Evolutionary conservation across 2,113 vertebrate species (phyloP).

Genomic region (Kryptolebias marmoratus): DNA sequence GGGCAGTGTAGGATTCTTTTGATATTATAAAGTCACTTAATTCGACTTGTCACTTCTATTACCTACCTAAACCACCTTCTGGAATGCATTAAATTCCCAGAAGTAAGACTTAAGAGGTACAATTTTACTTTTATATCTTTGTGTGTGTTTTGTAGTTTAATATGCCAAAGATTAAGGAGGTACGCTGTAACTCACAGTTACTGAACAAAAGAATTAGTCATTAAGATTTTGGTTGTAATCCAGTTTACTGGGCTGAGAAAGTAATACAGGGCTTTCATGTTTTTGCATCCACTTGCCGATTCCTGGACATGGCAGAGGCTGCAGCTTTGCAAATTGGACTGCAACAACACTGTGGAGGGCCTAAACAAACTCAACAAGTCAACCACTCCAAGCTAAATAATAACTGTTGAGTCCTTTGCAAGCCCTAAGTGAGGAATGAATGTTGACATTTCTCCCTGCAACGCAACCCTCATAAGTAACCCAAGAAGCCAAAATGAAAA

Average conservation of each 20-base stretch:
- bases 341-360: constrained; percentile 33
- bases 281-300: constrained; percentile 1
- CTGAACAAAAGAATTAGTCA: not conserved
- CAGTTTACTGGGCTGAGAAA: not conserved
- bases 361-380: constrained; percentile 56
- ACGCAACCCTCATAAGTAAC: constrained; percentile 35
- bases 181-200: not conserved
- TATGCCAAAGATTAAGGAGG: not conserved
- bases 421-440: constrained; percentile 50
- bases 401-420: constrained; percentile 43
- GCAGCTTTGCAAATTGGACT: constrained; percentile 39
- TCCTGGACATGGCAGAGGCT: constrained; percentile 22
- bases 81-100: not conserved
- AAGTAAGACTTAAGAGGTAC: not conserved
- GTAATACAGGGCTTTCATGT: constrained; percentile 1
- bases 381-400: constrained; percentile 53
- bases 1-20: no score
- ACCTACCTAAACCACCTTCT: not conserved
- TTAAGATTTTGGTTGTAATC: constrained; percentile 3
- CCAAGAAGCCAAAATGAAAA: constrained; percentile 51
- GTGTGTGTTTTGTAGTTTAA: not conserved
- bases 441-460: constrained; percentile 49
- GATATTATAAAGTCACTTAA: no score
- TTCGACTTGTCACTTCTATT: no score
- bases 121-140: not conserved